Evolutionary conservation across 1,140 invertebrate species (phyloP), one percentile per base, ranked within the genome.

Genomic region (Diorhabda sublineata): DNA sequence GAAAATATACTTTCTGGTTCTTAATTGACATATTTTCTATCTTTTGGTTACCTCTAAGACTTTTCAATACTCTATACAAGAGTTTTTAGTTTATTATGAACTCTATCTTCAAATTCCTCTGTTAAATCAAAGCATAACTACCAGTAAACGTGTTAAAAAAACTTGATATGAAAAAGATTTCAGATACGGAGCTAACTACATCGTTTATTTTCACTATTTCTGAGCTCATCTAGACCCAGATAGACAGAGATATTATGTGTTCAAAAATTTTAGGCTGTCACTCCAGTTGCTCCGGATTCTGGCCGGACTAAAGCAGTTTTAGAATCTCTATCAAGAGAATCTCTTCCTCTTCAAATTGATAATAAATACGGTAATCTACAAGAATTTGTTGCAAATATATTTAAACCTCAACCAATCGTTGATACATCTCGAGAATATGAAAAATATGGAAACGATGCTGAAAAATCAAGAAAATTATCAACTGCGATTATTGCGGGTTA

Each of bases 381-480:
- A 62, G 76, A 81, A 45, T 66, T 81, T 6, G 81, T 83, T 3
- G 83, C 82, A 9, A 80, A 80, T 59, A 63, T 85, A n/a, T 80
- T 83, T 45, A 71, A 85, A 80, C 88, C 89, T 0, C 84, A 84
- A 69, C 88, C 90, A 0, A 82, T 91, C n/a, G 84, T 91, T 2
- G 90, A 91, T 71, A 85, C 85, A 9, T 89, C 89, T 64, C 80
- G 76, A 62, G 88, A 90, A 76, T 83, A 89, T 58, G 88, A 91
- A 44, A 91, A 90, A 75, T 91, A 90, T 75, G 89, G 89, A 2
- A 91, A 91, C 72, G 81, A 78, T 8, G 89, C 87, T 0, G 87
- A 87, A 67, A 85, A 85, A 71, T 87, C 87, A 64, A 82, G 82
- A 8, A 76, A 77, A 8, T 74, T 88, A 5, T 87, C 87, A 4